These are phyloP conservation scores for Phortica magna DNA, from an alignment of 2,888 invertebrate species.

Conservation along the genomic window DNA sequence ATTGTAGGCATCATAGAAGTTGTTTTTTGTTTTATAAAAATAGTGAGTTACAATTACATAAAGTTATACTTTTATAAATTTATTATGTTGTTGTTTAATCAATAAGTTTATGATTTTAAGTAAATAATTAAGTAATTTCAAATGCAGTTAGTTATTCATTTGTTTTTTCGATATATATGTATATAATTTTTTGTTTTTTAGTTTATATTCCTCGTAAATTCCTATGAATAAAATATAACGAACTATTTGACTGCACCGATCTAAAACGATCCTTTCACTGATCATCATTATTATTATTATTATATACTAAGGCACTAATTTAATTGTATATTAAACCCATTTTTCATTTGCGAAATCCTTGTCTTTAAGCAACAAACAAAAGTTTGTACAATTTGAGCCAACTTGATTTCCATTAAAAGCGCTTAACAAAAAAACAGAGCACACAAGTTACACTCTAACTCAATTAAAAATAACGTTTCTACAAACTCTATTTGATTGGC, in stretches of 20 bases:
- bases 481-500: too few species aligned
- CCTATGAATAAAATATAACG: constrained; percentile 2
- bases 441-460: too few species aligned
- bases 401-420: too few species aligned
- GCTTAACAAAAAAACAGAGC: too few species aligned
- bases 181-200: not conserved
- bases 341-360: too few species aligned
- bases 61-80: not conserved
- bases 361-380: too few species aligned
- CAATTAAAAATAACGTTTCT: too few species aligned
- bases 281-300: not conserved
- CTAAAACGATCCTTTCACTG: constrained; percentile 12
- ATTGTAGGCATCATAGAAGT: not conserved
- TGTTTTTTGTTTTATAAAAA: not conserved
- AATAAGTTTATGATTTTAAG: constrained; percentile 7
- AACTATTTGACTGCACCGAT: not conserved
- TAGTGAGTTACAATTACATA: too few species aligned
- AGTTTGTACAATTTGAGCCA: too few species aligned
- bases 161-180: not conserved
- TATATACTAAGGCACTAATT: too few species aligned
- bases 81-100: not conserved
- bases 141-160: constrained; percentile 17
- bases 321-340: too few species aligned
- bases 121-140: constrained; percentile 12
- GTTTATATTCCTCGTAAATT: not conserved